Conservation (phyloP, 37 sponge, comb jelly and placozoan species). For the Lycopodina hypogea region DNA sequence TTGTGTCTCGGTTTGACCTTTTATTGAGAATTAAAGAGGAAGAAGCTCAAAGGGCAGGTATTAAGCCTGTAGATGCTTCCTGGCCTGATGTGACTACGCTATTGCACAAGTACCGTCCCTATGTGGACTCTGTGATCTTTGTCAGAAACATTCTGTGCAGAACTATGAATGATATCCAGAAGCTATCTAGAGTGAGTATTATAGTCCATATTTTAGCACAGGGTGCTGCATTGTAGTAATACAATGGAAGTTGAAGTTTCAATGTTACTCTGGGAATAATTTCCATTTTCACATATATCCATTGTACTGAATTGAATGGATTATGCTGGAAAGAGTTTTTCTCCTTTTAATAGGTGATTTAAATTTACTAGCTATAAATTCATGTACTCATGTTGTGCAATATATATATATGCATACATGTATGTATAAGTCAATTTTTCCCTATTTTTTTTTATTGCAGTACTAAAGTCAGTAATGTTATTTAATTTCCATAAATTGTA, state of each 20-base stretch:
- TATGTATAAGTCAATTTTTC: no score
- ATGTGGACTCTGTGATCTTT: not conserved
- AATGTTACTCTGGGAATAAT: no score
- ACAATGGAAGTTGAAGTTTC: no score
- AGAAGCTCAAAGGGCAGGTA: conserved; percentile 4
- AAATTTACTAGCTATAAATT: not conserved
- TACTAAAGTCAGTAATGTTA: no score
- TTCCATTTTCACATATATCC: no score
- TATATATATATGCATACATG: no score
- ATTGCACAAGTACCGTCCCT: conserved; percentile 21
- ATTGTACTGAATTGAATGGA: no score
- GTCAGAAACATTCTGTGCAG: not conserved
- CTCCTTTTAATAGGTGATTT: not conserved
- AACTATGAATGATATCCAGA: conserved; percentile 17
- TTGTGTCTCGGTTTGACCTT: conserved; percentile 41
- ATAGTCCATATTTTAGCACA: not conserved
- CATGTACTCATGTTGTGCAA: not conserved
- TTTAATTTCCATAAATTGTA: no score
- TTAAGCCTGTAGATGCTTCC: not conserved
- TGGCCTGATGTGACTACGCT: conserved; percentile 13
- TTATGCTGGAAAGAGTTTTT: no score
- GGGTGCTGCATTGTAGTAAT: no score
- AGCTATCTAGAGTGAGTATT: conserved; percentile 15
- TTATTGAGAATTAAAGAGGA: conserved; percentile 37
- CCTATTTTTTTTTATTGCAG: no score